Percentiles rank a stretch among this genome's conserved stretches.
These are phyloP conservation scores for Malthinus seriepunctatus DNA, from an alignment of 2,888 invertebrate genomes.

Conservation along the genomic window DNA sequence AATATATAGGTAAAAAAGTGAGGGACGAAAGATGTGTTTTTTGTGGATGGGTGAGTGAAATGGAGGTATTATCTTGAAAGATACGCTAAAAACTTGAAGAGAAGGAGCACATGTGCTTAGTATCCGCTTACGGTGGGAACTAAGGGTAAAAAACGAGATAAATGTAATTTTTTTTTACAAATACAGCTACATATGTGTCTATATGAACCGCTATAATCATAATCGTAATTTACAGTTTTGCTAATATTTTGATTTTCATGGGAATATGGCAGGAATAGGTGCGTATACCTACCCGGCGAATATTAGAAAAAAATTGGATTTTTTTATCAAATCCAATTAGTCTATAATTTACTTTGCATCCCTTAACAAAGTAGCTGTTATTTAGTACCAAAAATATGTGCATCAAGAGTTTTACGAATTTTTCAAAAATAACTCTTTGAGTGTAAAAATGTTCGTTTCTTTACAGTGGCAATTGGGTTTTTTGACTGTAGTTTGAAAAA, in stretches of 20 bases:
- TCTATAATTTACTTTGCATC: too few relatives aligned
- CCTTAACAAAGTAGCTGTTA: too few relatives aligned
- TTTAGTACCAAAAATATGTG: too few relatives aligned
- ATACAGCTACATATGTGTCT: conserved; percentile 37
- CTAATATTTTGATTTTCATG: conserved; percentile 46
- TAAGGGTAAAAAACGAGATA: conserved; percentile 45
- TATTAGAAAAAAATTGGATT: neutral
- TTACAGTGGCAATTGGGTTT: too few relatives aligned
- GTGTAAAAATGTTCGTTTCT: too few relatives aligned
- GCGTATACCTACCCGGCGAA: neutral
- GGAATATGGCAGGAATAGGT: neutral
- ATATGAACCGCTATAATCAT: conserved; percentile 43
- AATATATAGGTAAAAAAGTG: conserved; percentile 28
- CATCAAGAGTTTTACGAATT: too few relatives aligned
- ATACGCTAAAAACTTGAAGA: conserved; percentile 28
- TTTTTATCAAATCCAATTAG: too few relatives aligned
- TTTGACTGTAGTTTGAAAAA: too few relatives aligned
- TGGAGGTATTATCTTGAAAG: conserved; percentile 33
- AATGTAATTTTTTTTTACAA: conserved; percentile 31
- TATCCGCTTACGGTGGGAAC: conserved; percentile 51
- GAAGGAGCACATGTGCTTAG: conserved; percentile 48
- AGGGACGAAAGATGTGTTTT: conserved; percentile 10
- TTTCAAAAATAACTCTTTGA: too few relatives aligned
- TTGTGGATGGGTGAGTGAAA: conserved; percentile 29
- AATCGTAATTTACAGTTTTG: conserved; percentile 47